Conservation (phyloP, 2,113 vertebrate species). For the Lophotis ruficrista region DNA sequence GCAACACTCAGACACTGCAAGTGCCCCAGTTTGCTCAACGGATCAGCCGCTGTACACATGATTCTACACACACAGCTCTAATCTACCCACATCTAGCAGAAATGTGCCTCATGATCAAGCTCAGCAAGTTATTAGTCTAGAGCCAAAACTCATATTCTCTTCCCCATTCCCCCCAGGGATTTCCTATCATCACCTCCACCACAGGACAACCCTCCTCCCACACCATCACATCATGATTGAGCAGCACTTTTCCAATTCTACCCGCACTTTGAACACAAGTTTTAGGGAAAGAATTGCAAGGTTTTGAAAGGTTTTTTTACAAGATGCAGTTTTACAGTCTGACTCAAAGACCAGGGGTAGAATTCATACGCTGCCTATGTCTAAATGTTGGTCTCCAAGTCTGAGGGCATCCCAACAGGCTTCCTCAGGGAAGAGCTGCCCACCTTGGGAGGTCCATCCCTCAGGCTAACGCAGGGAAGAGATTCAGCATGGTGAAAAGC, state of each 20-base stretch:
- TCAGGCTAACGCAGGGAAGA: neutral
- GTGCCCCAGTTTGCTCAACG: rapidly evolving
- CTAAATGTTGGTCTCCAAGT: neutral
- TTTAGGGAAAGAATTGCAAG: neutral
- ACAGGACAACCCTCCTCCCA: neutral
- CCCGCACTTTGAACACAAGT: neutral
- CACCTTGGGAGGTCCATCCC: neutral
- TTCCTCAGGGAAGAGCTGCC: neutral
- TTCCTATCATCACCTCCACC: neutral
- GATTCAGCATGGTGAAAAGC: neutral
- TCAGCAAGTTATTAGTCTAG: neutral
- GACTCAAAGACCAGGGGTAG: neutral
- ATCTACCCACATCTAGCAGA: rapidly evolving
- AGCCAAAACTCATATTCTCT: neutral
- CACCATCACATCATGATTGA: neutral
- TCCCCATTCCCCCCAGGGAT: neutral
- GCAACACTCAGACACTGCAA: neutral
- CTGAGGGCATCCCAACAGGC: neutral
- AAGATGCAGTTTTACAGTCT: neutral
- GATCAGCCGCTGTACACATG: neutral
- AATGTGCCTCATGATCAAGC: neutral
- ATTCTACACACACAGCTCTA: neutral
- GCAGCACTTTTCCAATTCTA: neutral
- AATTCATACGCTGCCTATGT: rapidly evolving
- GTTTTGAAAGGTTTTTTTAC: neutral